A percentile compares a stretch with the other conserved stretches of the same genome.
These are phyloP conservation scores for Hucho hucho DNA, from an alignment of 2,113 vertebrate genomes.

Conservation along the genomic window DNA sequence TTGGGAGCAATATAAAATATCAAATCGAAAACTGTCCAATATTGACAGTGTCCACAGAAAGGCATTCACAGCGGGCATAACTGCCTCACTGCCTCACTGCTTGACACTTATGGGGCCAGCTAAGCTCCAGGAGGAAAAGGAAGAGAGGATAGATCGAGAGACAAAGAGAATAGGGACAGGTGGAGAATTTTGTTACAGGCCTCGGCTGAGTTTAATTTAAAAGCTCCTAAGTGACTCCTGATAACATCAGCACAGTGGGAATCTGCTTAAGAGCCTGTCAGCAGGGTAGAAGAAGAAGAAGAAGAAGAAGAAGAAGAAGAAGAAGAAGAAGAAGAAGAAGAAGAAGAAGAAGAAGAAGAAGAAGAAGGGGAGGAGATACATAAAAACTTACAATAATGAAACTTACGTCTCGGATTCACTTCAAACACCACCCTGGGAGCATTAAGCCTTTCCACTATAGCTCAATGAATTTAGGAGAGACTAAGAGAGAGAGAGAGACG, in stretches of 20 bases:
- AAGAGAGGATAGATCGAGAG: neutral
- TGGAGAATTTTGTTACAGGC: neutral
- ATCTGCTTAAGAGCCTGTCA: neutral
- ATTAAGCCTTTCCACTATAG: neutral
- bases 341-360: neutral
- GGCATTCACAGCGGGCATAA: too few species aligned
- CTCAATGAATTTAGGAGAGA: too few species aligned
- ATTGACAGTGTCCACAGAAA: too few species aligned
- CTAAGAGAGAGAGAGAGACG: too few species aligned
- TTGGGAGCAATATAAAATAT: too few species aligned
- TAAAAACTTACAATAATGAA: neutral
- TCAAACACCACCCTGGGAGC: neutral
- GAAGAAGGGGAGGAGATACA: neutral
- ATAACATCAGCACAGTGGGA: neutral
- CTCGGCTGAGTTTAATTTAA: neutral
- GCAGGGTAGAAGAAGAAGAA: neutral
- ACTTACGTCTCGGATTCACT: neutral
- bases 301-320: too few species aligned
- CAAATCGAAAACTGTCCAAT: too few species aligned
- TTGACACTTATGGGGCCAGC: too few species aligned
- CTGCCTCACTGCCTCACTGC: too few species aligned
- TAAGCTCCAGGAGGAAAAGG: neutral
- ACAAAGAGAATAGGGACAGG: neutral
- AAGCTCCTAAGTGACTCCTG: conserved; percentile 4
- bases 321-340: too few species aligned